phyloP scores from a whole-genome alignment of 2,797 vertebrate species.

The Lindbergichthys nudifrons region DNA sequence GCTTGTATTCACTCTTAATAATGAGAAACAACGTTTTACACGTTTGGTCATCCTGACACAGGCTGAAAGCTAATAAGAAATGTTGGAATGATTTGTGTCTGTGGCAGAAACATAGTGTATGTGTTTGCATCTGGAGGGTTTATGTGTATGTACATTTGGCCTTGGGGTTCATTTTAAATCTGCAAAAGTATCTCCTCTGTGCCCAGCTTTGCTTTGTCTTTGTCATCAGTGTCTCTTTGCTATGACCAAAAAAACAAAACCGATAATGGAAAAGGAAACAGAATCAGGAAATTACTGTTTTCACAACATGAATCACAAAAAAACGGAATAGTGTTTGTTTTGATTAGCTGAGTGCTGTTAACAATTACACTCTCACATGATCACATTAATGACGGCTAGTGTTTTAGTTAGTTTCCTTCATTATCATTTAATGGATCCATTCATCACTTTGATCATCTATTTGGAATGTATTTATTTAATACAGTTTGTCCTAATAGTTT shows the following conservation, averaged over 20 bases:
- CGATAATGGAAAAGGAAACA: conserved; percentile 74
- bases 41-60: not conserved
- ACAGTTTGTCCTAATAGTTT: conserved; percentile 45
- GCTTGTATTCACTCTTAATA: not conserved
- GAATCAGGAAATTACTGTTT: conserved; percentile 84
- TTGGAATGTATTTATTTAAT: conserved; percentile 34
- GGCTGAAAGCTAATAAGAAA: conserved; percentile 1
- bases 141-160: not conserved
- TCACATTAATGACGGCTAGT: conserved; percentile 54
- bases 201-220: conserved; percentile 13
- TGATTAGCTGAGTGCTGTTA: conserved; percentile 67
- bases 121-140: not conserved
- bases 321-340: conserved; percentile 72
- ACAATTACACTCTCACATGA: conserved; percentile 62
- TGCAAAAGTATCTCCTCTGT: not conserved
- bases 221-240: conserved; percentile 29
- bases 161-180: not conserved
- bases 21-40: no score
- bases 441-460: conserved; percentile 25
- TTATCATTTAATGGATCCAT: conserved; percentile 35
- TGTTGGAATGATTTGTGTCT: not conserved
- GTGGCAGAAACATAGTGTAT: not conserved
- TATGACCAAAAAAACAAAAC: conserved; percentile 27
- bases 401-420: conserved; percentile 50
- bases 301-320: conserved; percentile 69